A percentile compares a stretch with the other conserved stretches of the same genome.
These are phyloP conservation scores for Phyllotreta cruciferae DNA, from an alignment of 2,888 invertebrate genomes.

Conservation along the genomic window DNA sequence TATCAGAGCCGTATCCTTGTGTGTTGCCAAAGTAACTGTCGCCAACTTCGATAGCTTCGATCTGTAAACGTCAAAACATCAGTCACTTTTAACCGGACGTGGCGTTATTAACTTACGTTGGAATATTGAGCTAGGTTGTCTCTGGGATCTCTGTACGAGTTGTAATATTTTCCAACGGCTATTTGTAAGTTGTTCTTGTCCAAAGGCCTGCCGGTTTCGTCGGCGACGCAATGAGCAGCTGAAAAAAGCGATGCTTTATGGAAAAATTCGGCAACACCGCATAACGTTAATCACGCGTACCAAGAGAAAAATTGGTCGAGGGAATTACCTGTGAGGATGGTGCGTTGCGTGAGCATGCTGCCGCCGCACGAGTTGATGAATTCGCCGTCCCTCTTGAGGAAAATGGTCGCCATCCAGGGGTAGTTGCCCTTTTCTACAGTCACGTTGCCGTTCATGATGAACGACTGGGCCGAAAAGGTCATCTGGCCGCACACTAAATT, in stretches of 20 bases:
- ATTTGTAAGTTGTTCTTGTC: constrained; percentile 39
- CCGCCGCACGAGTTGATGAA: constrained; percentile 50
- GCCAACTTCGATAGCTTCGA: background rate
- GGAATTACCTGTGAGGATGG: constrained; percentile 53
- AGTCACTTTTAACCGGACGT: too few relatives aligned
- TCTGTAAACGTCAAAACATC: background rate
- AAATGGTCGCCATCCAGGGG: constrained; percentile 55
- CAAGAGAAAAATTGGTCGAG: too few relatives aligned
- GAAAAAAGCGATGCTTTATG: too few relatives aligned
- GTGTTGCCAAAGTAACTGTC: background rate
- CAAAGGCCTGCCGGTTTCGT: constrained; percentile 31
- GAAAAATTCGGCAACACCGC: too few relatives aligned
- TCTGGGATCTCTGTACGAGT: constrained; percentile 44
- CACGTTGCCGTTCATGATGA: constrained; percentile 50
- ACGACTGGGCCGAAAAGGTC: constrained; percentile 43
- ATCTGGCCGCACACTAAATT: constrained; percentile 56
- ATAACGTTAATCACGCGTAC: too few relatives aligned
- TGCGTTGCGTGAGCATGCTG: constrained; percentile 47
- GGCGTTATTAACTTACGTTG: constrained; percentile 40
- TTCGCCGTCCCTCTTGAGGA: constrained; percentile 28
- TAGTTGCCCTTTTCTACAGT: constrained; percentile 49
- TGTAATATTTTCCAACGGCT: constrained; percentile 54
- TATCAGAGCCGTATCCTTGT: constrained; percentile 49
- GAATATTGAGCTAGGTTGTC: constrained; percentile 50
- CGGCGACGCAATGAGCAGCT: constrained; percentile 55